Base-by-base conservation (phyloP, 92 coral and sea anemone species). In the Nematostella vectensis region DNA sequence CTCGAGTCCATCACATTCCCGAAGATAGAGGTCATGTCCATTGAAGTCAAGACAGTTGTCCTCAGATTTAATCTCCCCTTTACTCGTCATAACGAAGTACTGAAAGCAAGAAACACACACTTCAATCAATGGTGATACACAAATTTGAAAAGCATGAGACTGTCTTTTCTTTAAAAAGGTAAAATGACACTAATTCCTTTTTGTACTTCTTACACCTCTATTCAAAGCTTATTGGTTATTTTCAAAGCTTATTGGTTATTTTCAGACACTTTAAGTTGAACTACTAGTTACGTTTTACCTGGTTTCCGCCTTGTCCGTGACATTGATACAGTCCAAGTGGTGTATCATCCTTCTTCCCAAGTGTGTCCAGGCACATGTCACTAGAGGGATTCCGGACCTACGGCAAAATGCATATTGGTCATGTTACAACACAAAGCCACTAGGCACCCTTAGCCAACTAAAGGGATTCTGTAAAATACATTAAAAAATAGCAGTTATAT, bases 271-370 rank as follows among this genome's bases (percentile, higher is more conserved):
- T n/a, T n/a, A n/a, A n/a, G n/a, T n/a, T n/a, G n/a, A n/a, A n/a
- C n/a, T n/a, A n/a, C n/a, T n/a, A n/a, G n/a, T n/a, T n/a, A n/a
- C n/a, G n/a, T n/a, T n/a, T n/a, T n/a, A 89, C 96, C 89, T 91
- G 98, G 62, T 91, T 91, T 6, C 98, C 98, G 15, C 98, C 98
- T 62, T 91, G 98, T 0, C 98, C 98, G 38, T 91, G 98, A 31
- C 98, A 91, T 60, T 73, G 71, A 49, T 91, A 91, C 39, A 91
- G 54, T 1, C 98, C 98, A 22, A 91, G 52, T 1, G 98, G 95
- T 12, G 91, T 82, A 2, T 84, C 98, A 25, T 91, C 98, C 27
- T 88, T 83, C 69, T 86, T 91, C 0, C 98, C 98, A 44, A 91
- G 82, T n/a, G 98, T 91, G 59, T 91, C 98, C 27, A 91, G 65